Base-by-base conservation (phyloP, 1,140 invertebrate genomes). In the Pachypsylla venusta region DNA sequence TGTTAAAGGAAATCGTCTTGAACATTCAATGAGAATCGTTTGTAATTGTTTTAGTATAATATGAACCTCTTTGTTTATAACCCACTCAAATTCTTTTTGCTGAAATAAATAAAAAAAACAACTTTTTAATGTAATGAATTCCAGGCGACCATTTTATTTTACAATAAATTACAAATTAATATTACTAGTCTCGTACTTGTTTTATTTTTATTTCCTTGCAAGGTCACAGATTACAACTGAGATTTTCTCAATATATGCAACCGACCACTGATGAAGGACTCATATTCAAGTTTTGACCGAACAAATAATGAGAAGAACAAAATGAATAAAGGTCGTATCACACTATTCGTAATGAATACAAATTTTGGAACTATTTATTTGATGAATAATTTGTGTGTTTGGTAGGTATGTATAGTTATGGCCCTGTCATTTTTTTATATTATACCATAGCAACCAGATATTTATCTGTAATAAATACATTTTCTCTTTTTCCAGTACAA, bases 81-180 rank as follows among this genome's bases (percentile, higher is more conserved):
- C 82, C 89, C 89, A 93, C 75, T 92, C 87, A 71, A 92, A 93
- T 76, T 93, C 89, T 74, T 86, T 83, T 83, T 92, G 88, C 89
- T 93, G 70, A 28, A 65, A 65, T 39, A 60, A 65, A 61, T 42
- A 19, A 61, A 48, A 14, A 26, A 58, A 25, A 60, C 53, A 60
- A 35, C 30, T 10, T 35, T 10, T 10, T 35, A 10, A 35, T 35
- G 30, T 35, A 35, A n/a, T 35, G n/a, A 35, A 35, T 35, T 35
- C 7, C 7, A 7, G n/a, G n/a, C 7, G 30, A 10, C 7, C 30
- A 35, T 10, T 7, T 7, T 35, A 10, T 7, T 7, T 35, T 35
- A 35, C 30, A 35, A 10, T 10, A 35, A 7, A 35, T 10, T 35
- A 10, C n/a, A 35, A 35, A n/a, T 10, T 35, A 35, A 10, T 35